phyloP scores from a whole-genome alignment of 30 jellyfish, hydroid and myxozoan species.

The Aurelia aurita region DNA sequence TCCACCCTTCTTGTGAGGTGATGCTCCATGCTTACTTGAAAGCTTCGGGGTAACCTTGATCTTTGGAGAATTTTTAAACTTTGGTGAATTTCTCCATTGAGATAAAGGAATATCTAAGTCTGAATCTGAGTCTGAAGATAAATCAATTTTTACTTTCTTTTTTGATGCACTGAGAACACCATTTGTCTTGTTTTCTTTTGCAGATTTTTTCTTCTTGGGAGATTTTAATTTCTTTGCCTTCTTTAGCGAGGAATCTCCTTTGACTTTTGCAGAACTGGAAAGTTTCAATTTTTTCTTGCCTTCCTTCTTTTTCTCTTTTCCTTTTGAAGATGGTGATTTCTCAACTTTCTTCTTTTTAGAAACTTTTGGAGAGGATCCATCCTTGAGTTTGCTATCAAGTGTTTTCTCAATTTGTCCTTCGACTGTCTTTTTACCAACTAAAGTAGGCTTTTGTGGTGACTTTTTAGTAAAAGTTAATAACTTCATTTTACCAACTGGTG shows the following conservation, averaged over 20 bases:
- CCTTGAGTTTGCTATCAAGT: background rate
- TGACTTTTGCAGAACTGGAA: background rate
- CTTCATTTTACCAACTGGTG: background rate
- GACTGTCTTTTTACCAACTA: background rate
- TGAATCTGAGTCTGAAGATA: slow-evolving; percentile 75
- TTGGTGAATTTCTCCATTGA: slow-evolving; percentile 45
- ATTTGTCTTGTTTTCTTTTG: slow-evolving; percentile 2
- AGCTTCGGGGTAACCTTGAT: background rate
- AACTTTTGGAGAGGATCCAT: background rate
- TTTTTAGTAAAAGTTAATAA: background rate
- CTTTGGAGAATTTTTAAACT: slow-evolving; percentile 4
- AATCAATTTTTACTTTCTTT: slow-evolving; percentile 26
- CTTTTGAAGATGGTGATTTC: background rate
- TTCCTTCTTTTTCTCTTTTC: background rate
- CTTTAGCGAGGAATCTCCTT: background rate
- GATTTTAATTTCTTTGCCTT: background rate
- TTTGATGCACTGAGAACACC: slow-evolving; percentile 6
- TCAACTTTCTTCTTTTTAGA: background rate
- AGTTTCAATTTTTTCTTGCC: background rate
- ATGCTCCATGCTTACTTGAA: background rate
- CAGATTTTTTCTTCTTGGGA: background rate
- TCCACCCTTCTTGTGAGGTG: background rate
- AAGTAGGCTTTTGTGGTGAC: background rate
- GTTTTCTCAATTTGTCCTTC: too few species aligned
- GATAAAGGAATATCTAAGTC: slow-evolving; percentile 79